Evolutionary conservation across 2,113 vertebrate species (phyloP), one percentile per base, ranked within the genome.

Genomic region (Callorhinus ursinus): DNA sequence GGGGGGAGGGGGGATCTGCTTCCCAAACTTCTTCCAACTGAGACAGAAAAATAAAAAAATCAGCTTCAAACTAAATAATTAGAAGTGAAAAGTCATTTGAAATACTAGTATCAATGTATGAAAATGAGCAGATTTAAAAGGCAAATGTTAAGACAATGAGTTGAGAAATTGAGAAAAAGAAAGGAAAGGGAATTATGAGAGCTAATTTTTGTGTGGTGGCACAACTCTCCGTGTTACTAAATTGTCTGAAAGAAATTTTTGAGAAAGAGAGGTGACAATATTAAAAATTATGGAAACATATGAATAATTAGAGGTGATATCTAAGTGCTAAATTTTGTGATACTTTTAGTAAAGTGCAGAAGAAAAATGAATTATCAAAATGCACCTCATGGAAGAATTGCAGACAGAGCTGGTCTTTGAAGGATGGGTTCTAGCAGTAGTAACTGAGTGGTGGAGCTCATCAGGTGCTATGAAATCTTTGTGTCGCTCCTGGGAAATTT

Each of bases 11-110:
- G 59, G 2, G 7, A 11, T 36, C 2, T 39, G 11, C 26, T 22
- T 77, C 15, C 91, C 15, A 1, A 77, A 69, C 2, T 57, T 84
- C n/a, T 86, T 87, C 39, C 49, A 87, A 67, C 13, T 36, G 5
- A 26, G 26, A 79, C 0, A 59, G 12, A 88, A 22, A 4, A 80
- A 59, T 39, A 24, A 49, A 46, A 4, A 77, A 89, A 13, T 31
- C 31, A 51, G 4, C 8, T 84, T 65, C 61, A 90, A 76, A 57
- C 0, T 49, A 85, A 69, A 49, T 77, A 59, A 65, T 53, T 81
- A 77, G 14, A 89, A 77, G 8, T n/a, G 18, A 83, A 69, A 87
- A 59, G 8, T 69, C 14, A 93, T 71, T 94, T 69, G 46, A 88
- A 76, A 77, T 49, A 63, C 10, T 21, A 49, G 9, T 24, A 65